Evolutionary conservation across 2,888 invertebrate species (phyloP), one percentile per base, ranked within the genome.

Genomic region (Cephus pygmeus): DNA sequence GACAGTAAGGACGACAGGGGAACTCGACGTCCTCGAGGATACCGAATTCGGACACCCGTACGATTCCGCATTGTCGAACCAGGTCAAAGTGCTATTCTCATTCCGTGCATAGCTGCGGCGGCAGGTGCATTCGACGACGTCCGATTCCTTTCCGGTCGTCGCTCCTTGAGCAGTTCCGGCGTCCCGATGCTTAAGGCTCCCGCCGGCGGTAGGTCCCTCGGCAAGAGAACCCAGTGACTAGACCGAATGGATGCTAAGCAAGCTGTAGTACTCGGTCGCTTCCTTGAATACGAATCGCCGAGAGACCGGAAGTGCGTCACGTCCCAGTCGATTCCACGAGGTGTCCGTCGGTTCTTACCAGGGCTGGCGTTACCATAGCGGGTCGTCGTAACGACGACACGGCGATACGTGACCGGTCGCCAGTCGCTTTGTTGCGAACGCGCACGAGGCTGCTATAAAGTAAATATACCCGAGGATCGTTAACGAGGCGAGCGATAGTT

Each of bases 281-380:
- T 91, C 91, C 91, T 86, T 90, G 91, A 90, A 91, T 91, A 90
- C 90, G 86, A 89, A 91, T 80, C 82, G 83, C 82, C 76, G 78
- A 35, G 40, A 76, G 69, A 82, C 87, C 91, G 91, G 91, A 91
- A 91, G 90, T 91, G 91, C 91, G 91, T 91, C 91, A 91, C 84
- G 83, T 80, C 73, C 69, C 81, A 78, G 76, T 81, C 81, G 82
- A 81, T 87, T 85, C 85, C 85, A 81, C 83, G 83, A 85, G 84
- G 84, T 83, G 84, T 83, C 79, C 80, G 78, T 76, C 79, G 23
- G 69, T 30, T 33, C 31, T n/a, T 33, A 33, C 33, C 69, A 15
- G 33, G 12, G 76, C 75, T 33, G 76, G 81, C 79, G 79, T 81
- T 79, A 79, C 82, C 82, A 79, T 82, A 81, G 79, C 81, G 79